phyloP scores from a whole-genome alignment of 2,797 vertebrate species.

The Pogoniulus pusillus region DNA sequence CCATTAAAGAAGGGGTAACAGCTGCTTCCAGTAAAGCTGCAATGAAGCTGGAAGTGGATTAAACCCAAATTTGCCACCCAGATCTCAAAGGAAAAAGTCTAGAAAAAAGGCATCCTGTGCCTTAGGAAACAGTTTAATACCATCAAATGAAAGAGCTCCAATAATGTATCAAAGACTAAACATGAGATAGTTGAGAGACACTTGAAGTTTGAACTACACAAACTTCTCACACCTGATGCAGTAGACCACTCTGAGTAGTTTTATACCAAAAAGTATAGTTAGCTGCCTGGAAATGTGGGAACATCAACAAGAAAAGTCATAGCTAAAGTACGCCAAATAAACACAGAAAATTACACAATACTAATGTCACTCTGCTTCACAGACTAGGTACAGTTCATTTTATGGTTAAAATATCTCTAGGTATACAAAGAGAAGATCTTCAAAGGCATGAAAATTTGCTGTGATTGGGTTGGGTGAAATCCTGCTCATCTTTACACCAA shows the following conservation, averaged over 20 bases:
- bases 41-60: slow-evolving; percentile 38
- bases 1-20: slow-evolving; percentile 35
- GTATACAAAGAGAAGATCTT: not conserved
- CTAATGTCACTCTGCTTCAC: not conserved
- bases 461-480: not conserved
- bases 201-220: not conserved
- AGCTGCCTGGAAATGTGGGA: not conserved
- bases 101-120: slow-evolving; percentile 24
- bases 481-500: rapidly evolving
- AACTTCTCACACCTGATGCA: not conserved
- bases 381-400: not conserved
- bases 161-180: slow-evolving; percentile 25
- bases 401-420: not conserved
- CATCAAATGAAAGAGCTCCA: not conserved
- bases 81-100: slow-evolving; percentile 43
- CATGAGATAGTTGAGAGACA: not conserved
- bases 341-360: not conserved
- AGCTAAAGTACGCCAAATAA: not conserved
- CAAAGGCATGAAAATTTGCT: not conserved
- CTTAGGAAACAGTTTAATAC: slow-evolving; percentile 48
- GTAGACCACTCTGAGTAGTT: not conserved
- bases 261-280: not conserved
- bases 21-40: slow-evolving; percentile 42
- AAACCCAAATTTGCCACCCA: slow-evolving; percentile 28
- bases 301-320: not conserved